A percentile compares a stretch with the other conserved stretches of the same genome.
Evolutionary conservation across 1,140 invertebrate genomes (phyloP).

Genomic region (Branchinecta lindahli): DNA sequence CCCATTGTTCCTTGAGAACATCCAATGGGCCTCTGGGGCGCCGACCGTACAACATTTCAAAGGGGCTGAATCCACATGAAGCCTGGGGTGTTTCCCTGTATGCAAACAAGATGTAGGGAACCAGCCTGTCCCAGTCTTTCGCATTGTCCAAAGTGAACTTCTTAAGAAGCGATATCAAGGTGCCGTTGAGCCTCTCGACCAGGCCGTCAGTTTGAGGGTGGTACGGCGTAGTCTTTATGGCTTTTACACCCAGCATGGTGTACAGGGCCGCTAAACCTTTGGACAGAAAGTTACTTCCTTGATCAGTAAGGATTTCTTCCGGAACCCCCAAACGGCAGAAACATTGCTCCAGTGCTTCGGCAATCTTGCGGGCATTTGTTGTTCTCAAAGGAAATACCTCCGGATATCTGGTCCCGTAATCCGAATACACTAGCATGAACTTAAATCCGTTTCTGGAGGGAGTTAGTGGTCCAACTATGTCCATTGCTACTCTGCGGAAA

Average conservation of each 20-base stretch:
- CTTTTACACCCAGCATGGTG: conserved; percentile 18
- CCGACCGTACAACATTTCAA: conserved; percentile 33
- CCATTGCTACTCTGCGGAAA: conserved; percentile 19
- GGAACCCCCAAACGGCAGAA: conserved; percentile 27
- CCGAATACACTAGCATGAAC: conserved; percentile 27
- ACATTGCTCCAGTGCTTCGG: conserved; percentile 23
- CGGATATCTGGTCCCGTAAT: conserved; percentile 28
- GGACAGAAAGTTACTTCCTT: conserved; percentile 21
- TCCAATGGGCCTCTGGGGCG: conserved; percentile 22
- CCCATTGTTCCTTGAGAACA: too few relatives aligned
- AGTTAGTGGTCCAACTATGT: conserved; percentile 23
- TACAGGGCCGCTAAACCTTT: conserved; percentile 20
- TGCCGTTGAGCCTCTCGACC: conserved; percentile 23
- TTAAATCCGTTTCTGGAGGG: conserved; percentile 19
- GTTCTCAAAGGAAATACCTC: conserved; percentile 24
- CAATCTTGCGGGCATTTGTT: conserved; percentile 25
- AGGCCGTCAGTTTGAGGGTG: too few relatives aligned
- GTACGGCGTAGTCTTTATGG: conserved; percentile 20
- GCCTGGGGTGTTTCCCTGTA: conserved; percentile 24
- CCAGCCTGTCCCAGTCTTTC: too few relatives aligned
- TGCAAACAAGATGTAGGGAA: too few relatives aligned
- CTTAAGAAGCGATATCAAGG: conserved; percentile 21
- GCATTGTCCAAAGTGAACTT: not conserved
- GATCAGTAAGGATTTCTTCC: conserved; percentile 24
- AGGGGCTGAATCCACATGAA: conserved; percentile 30